Evolutionary conservation across 1,140 invertebrate species (phyloP), one percentile per base, ranked within the genome.

Genomic region (Stegodyphus mimosarum): DNA sequence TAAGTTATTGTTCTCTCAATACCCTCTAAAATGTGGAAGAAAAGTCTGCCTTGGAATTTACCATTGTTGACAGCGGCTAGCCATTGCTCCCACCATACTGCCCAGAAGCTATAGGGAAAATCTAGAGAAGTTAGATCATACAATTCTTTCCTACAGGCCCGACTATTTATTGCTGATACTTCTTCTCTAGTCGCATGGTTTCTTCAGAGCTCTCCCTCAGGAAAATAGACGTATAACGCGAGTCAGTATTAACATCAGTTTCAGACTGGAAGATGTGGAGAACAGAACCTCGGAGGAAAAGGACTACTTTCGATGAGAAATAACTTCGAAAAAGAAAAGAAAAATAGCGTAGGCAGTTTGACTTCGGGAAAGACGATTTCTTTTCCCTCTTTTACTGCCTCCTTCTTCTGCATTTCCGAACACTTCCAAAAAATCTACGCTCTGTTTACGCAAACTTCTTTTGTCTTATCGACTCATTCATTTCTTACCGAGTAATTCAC

Each of bases 171-270:
- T 15, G 67, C 18, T 80, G 66, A 48, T 80, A 33, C 77, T 71
- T 71, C 67, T 71, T 70, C 52, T 33, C 78, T 80, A 76, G 11
- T 76, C 33, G 15, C 33, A 15, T 9, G 74, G 74, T 49, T 50
- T 76, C 74, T 49, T 60, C 66, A 33, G 49, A 49, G 64, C n/a
- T 33, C 50, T 69, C 69, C 51, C 67, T 69, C 11, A 33, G 18
- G 76, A 78, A 60, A 80, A 71, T 71, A 80, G 69, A 80, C 67
- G 33, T 60, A 80, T 55, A 80, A 60, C 18, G 49, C 15, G 52
- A 70, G 78, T 49, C 64, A 52, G 64, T 80, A 80, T 71, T 80
- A 69, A 71, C 78, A 80, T 80, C 55, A 71, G 67, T 52, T 71
- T 72, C 64, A 18, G 67, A 49, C 67, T 71, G 5, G 53, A 60